Evolutionary conservation across 2,888 invertebrate genomes (phyloP), one percentile per base, ranked within the genome.

Genomic region (Chelonus formosanus): DNA sequence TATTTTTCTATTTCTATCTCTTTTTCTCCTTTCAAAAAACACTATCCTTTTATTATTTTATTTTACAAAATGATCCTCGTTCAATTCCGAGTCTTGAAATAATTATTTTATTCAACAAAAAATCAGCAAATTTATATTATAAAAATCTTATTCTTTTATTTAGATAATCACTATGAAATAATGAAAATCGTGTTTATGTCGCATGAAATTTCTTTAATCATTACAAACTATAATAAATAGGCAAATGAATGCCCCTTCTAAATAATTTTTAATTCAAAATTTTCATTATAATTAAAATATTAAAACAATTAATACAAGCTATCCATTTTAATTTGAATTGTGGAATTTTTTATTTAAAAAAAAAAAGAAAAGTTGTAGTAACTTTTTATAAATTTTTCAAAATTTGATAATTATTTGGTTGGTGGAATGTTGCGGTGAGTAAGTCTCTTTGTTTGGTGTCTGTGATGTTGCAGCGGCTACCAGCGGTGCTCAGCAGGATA

Each of bases 401-500:
- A 61, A 53, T 55, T 57, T 65, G 34, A 58, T 45, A 58, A 63
- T 64, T 78, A 75, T 77, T 80, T 77, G 77, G 77, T 81, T 81
- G 82, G 79, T 81, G 81, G 78, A 81, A 80, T 76, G 71, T 73
- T 75, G 79, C 82, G 83, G 83, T 82, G 83, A 83, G 83, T 83
- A 83, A 83, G 83, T 80, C 77, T 83, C 80, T 83, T 83, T 83
- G 83, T 83, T 83, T 84, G 83, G 83, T 83, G 81, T 84, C 82
- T 84, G 82, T 84, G 82, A 83, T 84, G 83, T 84, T 93, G 87
- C 94, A 94, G 94, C 94, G 94, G 89, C 92, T 94, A 89, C 94
- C 94, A 89, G 94, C 94, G 90, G 94, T 94, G 88, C 92, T 94
- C 90, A 94, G 92, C 92, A 92, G 94, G 91, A 94, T 94, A 91